phyloP scores from a whole-genome alignment of 2,113 vertebrate genomes.

The Perognathus longimembris region DNA sequence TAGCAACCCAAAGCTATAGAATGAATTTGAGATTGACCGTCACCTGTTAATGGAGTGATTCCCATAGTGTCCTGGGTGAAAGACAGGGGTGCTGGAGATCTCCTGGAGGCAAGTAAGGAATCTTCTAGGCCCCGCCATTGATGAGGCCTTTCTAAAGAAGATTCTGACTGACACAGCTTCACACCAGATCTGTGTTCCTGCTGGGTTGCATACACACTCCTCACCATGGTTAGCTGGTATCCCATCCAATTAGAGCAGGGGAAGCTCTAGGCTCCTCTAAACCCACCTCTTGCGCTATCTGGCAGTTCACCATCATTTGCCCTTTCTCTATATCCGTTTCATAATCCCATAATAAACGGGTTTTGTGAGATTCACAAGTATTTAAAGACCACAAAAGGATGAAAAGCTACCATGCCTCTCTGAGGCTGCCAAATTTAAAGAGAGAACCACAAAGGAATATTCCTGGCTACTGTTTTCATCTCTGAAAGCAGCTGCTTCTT shows the following conservation, averaged over 20 bases:
- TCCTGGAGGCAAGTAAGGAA: not conserved
- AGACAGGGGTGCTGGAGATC: not conserved
- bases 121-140: not conserved
- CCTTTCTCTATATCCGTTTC: not conserved
- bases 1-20: not conserved
- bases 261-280: not conserved
- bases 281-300: not conserved
- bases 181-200: not conserved
- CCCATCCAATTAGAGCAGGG: not conserved
- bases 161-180: rapidly evolving
- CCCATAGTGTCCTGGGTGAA: not conserved
- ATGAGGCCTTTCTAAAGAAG: not conserved
- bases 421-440: conserved; percentile 1
- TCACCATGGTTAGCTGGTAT: no score
- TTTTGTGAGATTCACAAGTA: conserved; percentile 2
- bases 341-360: not conserved
- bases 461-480: not conserved
- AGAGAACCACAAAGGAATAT: conserved; percentile 17
- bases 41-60: not conserved
- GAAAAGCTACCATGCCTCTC: conserved; percentile 5
- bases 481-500: not conserved
- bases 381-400: conserved; percentile 18
- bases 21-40: not conserved
- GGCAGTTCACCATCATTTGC: not conserved
- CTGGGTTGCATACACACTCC: not conserved